Evolutionary conservation across 2,113 vertebrate species (phyloP), one percentile per base, ranked within the genome.

Genomic region (Ammodramus savannarum): DNA sequence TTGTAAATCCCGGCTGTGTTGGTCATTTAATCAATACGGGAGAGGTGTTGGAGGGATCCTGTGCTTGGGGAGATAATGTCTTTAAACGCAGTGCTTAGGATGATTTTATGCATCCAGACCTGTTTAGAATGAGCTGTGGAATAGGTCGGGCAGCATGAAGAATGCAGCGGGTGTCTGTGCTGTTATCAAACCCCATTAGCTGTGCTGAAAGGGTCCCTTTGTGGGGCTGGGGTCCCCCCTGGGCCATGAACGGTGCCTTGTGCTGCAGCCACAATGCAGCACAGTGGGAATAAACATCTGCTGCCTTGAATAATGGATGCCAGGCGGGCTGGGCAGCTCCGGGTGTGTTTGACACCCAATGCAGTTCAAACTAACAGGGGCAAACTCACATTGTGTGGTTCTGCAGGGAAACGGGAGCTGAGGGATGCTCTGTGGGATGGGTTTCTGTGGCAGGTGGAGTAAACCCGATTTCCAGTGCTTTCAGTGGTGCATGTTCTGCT

Each of bases 171-270:
- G 73, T 93, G 91, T 96, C 84, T 95, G 52, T 95, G 87, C 90
- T 89, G 79, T 96, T 97, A 92, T 11, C 91, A 85, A 29, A 97
- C 89, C 59, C 80, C 96, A 92, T 97, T 90, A 97, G 95, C 87
- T n/a, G n/a, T 66, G 80, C 96, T 97, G 94, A 95, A 90, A 95
- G 97, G 87, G 66, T 94, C 90, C 90, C 87, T 61, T 94, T 97
- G 97, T 98, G 90, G 72, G 1, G 72, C 90, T 76, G 49, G 93
- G 92, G 16, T 94, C 94, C 78, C 78, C 74, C 25, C 77, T 69
- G 73, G 58, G 81, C 90, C 6, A n/a, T 58, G 89, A 94, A 52
- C 43, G 38, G 67, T 38, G 96, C 96, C 95, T 92, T 85, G 67
- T 87, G 93, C 85, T 62, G 41, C 23, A 18, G 81, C 72, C 78